These are phyloP conservation scores for Rhadina sibilatrix DNA, from an alignment of 2,113 vertebrate species.

Conservation along the genomic window DNA sequence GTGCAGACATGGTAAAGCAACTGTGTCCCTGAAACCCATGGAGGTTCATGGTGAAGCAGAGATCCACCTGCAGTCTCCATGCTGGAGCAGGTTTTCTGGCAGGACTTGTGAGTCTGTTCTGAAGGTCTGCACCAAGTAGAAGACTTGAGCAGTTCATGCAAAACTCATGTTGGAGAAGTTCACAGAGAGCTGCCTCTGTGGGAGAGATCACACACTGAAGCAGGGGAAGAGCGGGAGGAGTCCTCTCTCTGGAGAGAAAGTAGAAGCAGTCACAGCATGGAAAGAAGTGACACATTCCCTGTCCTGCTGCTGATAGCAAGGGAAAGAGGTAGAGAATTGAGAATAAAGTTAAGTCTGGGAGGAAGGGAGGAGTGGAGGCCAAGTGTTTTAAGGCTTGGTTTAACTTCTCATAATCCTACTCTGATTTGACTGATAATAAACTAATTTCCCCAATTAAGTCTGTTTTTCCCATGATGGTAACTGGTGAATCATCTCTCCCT, in stretches of 20 bases:
- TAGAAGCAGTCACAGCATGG: neutral
- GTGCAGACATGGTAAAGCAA: neutral
- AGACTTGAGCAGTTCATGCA: neutral
- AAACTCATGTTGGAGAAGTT: neutral
- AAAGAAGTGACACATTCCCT: neutral
- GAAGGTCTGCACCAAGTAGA: accelerated
- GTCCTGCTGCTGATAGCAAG: accelerated
- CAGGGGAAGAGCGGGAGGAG: neutral
- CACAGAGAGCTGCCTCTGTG: neutral
- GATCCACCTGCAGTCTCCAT: neutral
- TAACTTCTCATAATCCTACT: neutral
- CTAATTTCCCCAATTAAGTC: neutral
- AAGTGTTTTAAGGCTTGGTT: neutral
- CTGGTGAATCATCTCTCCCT: neutral
- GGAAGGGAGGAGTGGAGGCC: neutral
- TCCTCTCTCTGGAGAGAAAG: neutral
- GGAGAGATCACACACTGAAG: neutral
- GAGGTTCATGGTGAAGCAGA: neutral
- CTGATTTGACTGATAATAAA: neutral
- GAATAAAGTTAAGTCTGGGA: neutral
- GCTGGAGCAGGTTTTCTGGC: neutral
- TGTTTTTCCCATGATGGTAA: neutral
- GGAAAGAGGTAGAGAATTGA: neutral
- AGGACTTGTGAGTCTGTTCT: neutral
- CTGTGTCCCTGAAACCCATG: neutral